Base-by-base conservation (phyloP, 2,888 invertebrate genomes). In the Tanytarsus gracilentus region DNA sequence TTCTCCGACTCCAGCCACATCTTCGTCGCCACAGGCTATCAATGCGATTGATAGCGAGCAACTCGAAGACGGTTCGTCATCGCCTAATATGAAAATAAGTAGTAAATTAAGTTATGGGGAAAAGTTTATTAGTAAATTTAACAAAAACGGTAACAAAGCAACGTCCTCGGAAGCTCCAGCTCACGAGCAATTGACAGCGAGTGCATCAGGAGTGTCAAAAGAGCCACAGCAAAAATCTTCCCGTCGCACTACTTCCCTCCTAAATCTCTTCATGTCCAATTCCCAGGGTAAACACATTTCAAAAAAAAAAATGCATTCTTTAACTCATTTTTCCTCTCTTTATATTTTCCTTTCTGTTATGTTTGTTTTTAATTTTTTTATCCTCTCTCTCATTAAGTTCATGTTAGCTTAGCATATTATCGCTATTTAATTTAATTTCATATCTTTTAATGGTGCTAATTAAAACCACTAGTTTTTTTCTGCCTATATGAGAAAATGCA, bases 211-310 rank as follows among this genome's bases (percentile, higher is more conserved):
- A 51, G 30, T 26, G 36, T 27, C 55, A 21, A 39, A 55, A 40
- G 67, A 66, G 62, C 67, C 65, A 66, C 66, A 69, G 66, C 69
- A 64, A 64, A 88, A 88, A 79, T 83, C 87, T 74, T 90, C 90
- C 75, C 87, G 91, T 77, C 86, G 92, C 79, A 90, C 92, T 75
- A 91, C 91, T 75, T 93, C 92, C 76, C 85, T 93, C 76, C 83
- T 93, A 77, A 92, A 93, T 83, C 84, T 93, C 79, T 93, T 93
- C 82, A 90, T 91, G 80, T 89, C 91, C 77, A 91, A 89, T 80
- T 90, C 91, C 79, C 91, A 90, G 84, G 91, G 89, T 83, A 91
- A 80, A 78, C 77, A 29, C 23, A 44, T 25, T 48, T 9, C 44
- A 27, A 16, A 58, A 52, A 30, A 29, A 30, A n/a, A 36, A 55